Conservation (phyloP, 92 coral and sea anemone genomes). For the Muricea muricata region DNA sequence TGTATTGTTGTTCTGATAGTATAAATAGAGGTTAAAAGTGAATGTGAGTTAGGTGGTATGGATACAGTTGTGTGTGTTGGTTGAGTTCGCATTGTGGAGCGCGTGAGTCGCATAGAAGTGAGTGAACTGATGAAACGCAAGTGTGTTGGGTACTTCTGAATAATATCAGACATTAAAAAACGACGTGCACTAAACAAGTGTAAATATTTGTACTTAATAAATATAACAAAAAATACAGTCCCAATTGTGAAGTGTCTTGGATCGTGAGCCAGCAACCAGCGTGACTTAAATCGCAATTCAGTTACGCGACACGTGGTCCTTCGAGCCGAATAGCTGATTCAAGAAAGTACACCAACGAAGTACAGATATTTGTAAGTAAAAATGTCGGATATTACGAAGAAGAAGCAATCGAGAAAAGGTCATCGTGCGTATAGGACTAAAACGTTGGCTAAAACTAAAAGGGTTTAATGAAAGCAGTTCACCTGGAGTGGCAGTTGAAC, state of each 20-base stretch:
- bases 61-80: no score
- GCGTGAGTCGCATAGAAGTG: no score
- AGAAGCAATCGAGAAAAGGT: conserved; percentile 34
- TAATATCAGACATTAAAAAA: background rate
- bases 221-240: conserved; percentile 12
- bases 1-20: no score
- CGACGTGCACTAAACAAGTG: conserved; percentile 6
- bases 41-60: no score
- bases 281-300: background rate
- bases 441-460: conserved; percentile 8
- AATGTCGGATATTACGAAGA: background rate
- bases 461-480: background rate
- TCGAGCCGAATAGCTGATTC: conserved; percentile 43
- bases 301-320: conserved; percentile 55
- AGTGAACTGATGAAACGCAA: no score
- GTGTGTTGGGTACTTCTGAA: no score
- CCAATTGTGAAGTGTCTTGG: background rate
- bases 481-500: background rate
- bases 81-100: no score
- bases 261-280: background rate
- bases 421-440: conserved; percentile 21
- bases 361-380: background rate
- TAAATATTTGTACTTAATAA: background rate
- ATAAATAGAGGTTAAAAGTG: no score
- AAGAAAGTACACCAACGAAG: background rate